These are phyloP conservation scores for Cydia splendana DNA, from an alignment of 1,140 invertebrate species.

Conservation along the genomic window DNA sequence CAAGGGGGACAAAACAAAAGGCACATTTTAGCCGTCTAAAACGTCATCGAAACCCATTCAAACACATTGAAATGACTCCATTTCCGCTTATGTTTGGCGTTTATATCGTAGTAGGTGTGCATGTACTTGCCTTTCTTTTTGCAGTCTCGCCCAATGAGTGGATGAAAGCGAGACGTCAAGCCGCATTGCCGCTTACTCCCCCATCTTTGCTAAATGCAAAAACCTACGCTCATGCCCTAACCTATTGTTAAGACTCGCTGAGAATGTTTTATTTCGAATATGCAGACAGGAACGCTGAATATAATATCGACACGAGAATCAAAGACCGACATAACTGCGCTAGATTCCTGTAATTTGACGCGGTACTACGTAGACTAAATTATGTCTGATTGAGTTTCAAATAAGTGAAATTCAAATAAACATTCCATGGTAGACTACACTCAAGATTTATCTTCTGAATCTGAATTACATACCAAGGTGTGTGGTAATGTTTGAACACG, in stretches of 20 bases:
- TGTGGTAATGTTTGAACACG: constrained; percentile 15
- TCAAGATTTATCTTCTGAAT: not conserved
- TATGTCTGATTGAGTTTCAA: constrained; percentile 20
- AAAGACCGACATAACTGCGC: constrained; percentile 5
- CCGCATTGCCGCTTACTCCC: constrained; percentile 63
- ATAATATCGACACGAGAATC: constrained; percentile 18
- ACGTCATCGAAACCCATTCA: constrained; percentile 77
- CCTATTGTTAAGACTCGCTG: constrained; percentile 69
- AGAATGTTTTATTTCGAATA: constrained; percentile 64
- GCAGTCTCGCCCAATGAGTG: constrained; percentile 65
- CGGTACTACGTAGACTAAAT: not conserved
- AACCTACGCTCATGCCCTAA: constrained; percentile 63
- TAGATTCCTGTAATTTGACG: constrained; percentile 1
- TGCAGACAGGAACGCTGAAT: constrained; percentile 44
- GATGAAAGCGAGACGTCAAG: constrained; percentile 70
- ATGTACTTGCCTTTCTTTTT: constrained; percentile 64
- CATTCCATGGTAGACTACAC: not conserved
- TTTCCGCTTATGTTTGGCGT: constrained; percentile 59
- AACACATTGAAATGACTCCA: constrained; percentile 69
- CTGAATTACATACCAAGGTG: not conserved
- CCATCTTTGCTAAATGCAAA: constrained; percentile 71
- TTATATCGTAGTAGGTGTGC: constrained; percentile 53
- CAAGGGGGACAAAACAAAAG: constrained; percentile 67
- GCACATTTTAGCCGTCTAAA: constrained; percentile 71
- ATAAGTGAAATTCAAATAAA: constrained; percentile 14